Conservation (phyloP, 2,113 vertebrate genomes). For the Thunnus maccoyii region DNA sequence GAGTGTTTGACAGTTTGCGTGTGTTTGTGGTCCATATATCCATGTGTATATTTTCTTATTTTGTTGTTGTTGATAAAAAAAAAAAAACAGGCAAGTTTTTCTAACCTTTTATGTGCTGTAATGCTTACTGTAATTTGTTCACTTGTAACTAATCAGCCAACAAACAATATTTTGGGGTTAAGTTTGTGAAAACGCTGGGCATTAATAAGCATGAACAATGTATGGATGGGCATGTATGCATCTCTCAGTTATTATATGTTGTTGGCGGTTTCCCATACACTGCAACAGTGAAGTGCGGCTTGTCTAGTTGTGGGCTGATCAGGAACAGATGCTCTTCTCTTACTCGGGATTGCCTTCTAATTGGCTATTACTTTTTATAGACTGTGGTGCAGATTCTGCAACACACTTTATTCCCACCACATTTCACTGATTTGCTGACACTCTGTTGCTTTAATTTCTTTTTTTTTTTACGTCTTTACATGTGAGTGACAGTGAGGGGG, state of each 20-base stretch:
- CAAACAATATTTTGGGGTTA: background rate
- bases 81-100: slow-evolving; percentile 16
- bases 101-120: background rate
- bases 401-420: slow-evolving; percentile 68
- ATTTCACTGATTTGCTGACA: slow-evolving; percentile 79
- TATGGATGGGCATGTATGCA: slow-evolving; percentile 22
- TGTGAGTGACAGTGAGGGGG: slow-evolving; percentile 55
- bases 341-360: slow-evolving; percentile 80
- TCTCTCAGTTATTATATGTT: slow-evolving; percentile 37
- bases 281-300: slow-evolving; percentile 56
- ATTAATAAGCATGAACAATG: slow-evolving; percentile 6
- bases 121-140: slow-evolving; percentile 10
- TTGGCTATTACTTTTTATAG: slow-evolving; percentile 85
- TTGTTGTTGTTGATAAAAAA: background rate
- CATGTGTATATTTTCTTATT: slow-evolving; percentile 9
- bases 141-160: slow-evolving; percentile 10
- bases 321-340: slow-evolving; percentile 77
- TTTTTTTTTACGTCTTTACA: slow-evolving; percentile 23
- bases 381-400: slow-evolving; percentile 72
- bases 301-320: slow-evolving; percentile 65
- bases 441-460: slow-evolving; percentile 54
- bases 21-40: slow-evolving; percentile 31
- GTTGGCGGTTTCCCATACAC: slow-evolving; percentile 35
- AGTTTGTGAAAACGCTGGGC: slow-evolving; percentile 12
- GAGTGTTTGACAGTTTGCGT: slow-evolving; percentile 30